Conservation (phyloP, 2,797 vertebrate species). For the Acanthurus tractus region DNA sequence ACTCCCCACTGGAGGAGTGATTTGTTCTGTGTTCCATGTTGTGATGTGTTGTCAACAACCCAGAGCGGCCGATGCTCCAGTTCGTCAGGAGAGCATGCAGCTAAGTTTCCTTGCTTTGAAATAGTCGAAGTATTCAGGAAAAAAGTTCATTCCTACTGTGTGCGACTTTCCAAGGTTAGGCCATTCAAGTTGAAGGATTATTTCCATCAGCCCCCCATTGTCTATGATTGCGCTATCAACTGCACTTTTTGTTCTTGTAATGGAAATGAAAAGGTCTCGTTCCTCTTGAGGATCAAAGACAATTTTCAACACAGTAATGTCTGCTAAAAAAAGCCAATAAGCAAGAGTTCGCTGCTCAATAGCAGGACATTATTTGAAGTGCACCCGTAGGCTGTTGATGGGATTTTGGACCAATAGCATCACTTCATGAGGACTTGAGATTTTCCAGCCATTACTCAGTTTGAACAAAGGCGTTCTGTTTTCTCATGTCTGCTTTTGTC, state of each 20-base stretch:
- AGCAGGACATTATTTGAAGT: neutral
- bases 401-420: conserved; percentile 24
- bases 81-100: conserved; percentile 35
- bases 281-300: neutral
- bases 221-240: neutral
- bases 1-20: conserved; percentile 57
- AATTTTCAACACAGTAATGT: neutral
- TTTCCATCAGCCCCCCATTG: neutral
- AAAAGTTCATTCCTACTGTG: conserved; percentile 13
- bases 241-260: neutral
- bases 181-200: neutral
- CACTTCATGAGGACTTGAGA: neutral
- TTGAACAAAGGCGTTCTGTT: conserved; percentile 22
- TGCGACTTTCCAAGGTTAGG: conserved; percentile 18
- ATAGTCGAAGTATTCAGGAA: conserved; percentile 25
- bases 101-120: conserved; percentile 32
- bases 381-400: neutral
- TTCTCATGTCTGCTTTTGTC: conserved; percentile 11
- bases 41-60: conserved; percentile 66
- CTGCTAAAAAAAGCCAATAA: conserved; percentile 16
- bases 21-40: conserved; percentile 56
- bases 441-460: neutral
- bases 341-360: neutral
- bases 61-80: conserved; percentile 36
- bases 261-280: conserved; percentile 13